These are phyloP conservation scores for Echinops telfairi DNA, from an alignment of 2,113 vertebrate species.

Conservation along the genomic window DNA sequence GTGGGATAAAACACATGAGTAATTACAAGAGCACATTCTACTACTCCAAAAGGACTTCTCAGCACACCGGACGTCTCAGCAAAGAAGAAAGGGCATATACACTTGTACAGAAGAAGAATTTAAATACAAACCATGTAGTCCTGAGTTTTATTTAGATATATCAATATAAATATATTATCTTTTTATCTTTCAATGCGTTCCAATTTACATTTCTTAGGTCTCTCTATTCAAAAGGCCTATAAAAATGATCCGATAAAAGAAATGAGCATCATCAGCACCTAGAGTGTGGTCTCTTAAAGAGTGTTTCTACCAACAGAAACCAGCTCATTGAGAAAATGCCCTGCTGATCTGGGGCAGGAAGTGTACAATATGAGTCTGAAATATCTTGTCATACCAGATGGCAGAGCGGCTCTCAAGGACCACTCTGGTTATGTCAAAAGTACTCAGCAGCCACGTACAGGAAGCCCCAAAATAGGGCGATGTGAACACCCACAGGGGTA, in stretches of 20 bases:
- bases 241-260: background rate
- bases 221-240: background rate
- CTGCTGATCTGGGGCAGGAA: background rate
- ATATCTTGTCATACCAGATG: background rate
- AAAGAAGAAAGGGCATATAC: background rate
- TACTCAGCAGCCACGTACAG: background rate
- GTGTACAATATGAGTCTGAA: background rate
- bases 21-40: background rate
- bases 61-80: background rate
- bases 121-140: background rate
- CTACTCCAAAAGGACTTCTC: background rate
- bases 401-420: background rate
- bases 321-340: background rate
- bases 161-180: background rate
- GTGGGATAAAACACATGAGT: background rate
- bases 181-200: slow-evolving; percentile 33
- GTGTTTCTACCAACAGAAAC: background rate
- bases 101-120: slow-evolving; percentile 40
- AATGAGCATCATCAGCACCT: background rate
- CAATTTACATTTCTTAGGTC: slow-evolving; percentile 36
- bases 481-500: too few species aligned
- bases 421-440: background rate
- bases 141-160: background rate
- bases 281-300: background rate
- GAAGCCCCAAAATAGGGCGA: too few species aligned